These are phyloP conservation scores for Tachyglossus aculeatus DNA, from an alignment of 2,797 vertebrate genomes.

Conservation along the genomic window DNA sequence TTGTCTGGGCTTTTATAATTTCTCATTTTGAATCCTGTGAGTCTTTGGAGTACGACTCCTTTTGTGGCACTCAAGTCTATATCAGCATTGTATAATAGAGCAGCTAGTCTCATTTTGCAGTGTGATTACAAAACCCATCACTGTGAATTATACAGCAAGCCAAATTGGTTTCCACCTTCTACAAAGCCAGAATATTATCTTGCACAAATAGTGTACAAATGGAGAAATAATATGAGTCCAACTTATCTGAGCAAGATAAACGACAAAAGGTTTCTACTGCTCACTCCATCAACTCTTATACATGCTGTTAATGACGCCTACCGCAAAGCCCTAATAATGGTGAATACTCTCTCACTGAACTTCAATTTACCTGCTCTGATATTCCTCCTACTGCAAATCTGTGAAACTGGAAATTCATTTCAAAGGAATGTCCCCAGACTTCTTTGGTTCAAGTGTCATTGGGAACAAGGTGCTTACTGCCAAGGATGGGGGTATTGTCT, in stretches of 20 bases:
- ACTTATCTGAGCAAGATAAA: conserved; percentile 31
- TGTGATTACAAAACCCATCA: conserved; percentile 69
- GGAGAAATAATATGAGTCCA: conserved; percentile 50
- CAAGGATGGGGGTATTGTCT: too few relatives aligned
- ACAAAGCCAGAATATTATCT: conserved; percentile 53
- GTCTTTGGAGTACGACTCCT: conserved; percentile 39
- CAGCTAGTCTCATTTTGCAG: conserved; percentile 49
- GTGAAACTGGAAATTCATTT: conserved; percentile 19
- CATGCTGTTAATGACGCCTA: conserved; percentile 41
- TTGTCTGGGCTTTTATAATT: conserved; percentile 58
- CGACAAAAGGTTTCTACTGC: conserved; percentile 29
- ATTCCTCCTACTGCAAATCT: background rate
- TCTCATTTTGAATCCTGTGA: conserved; percentile 49
- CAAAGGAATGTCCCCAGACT: background rate
- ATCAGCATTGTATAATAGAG: conserved; percentile 53
- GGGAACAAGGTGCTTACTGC: too few relatives aligned
- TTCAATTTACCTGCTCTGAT: background rate
- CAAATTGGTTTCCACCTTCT: conserved; percentile 63
- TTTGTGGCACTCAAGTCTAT: conserved; percentile 31
- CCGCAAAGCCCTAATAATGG: conserved; percentile 10
- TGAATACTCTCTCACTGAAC: conserved; percentile 7
- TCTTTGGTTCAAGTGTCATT: conserved; percentile 7
- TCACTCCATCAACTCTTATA: conserved; percentile 20
- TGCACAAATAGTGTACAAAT: conserved; percentile 66
- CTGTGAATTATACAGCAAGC: conserved; percentile 57